Conservation (phyloP, 2,888 invertebrate species). For the Carcina quercana region DNA sequence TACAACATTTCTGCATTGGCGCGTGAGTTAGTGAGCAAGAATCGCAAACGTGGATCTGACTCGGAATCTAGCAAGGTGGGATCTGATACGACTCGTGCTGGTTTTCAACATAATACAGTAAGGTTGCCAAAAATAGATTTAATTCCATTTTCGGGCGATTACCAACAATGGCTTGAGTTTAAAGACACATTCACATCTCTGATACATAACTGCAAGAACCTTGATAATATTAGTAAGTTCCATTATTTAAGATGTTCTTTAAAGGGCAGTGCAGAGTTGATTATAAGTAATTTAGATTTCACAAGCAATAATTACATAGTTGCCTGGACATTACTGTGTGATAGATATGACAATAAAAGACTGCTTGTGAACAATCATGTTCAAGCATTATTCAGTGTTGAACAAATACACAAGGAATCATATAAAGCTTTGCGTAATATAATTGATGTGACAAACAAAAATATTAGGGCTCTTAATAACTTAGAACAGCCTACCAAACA, state of each 20-base stretch:
- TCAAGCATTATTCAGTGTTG: constrained; percentile 8
- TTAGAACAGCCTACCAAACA: constrained; percentile 16
- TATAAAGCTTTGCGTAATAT: constrained; percentile 4
- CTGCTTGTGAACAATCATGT: constrained; percentile 10
- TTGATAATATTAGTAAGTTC: no score
- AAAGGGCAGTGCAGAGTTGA: not conserved
- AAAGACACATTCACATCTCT: no score
- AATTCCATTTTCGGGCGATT: not conserved
- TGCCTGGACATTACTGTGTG: constrained; percentile 9
- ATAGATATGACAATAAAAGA: constrained; percentile 9
- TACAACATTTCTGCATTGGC: no score
- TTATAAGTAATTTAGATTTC: not conserved
- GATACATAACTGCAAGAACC: no score
- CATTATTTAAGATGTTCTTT: not conserved
- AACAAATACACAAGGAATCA: constrained; percentile 6
- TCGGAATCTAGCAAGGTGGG: no score
- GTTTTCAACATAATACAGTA: not conserved
- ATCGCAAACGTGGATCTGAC: no score
- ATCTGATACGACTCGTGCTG: no score
- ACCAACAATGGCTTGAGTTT: not conserved
- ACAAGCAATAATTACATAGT: not conserved
- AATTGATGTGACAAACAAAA: constrained; percentile 14
- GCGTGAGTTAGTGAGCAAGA: no score
- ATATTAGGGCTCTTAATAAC: constrained; percentile 22
- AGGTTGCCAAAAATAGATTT: not conserved